Evolutionary conservation across 2,797 vertebrate genomes (phyloP), one percentile per base, ranked within the genome.

Genomic region (Xerus rutilus): DNA sequence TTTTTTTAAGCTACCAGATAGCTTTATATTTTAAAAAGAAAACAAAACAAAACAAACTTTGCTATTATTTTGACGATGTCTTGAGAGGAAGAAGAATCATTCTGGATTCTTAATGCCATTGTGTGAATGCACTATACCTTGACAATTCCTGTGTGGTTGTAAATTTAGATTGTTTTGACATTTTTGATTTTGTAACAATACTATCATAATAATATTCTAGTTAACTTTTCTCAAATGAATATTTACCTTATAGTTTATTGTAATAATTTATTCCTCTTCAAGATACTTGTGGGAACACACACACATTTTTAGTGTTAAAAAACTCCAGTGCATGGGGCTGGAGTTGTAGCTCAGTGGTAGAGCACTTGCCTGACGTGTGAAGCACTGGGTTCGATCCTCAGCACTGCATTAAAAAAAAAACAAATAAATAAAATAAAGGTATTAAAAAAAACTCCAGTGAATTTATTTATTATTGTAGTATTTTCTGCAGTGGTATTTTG

Each of bases 401-500:
- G 39, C 39, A 39, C 39, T 39, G 39, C 39, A 39, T 39, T 39
- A 39, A 39, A 39, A 39, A 39, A 39, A 39, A 39, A 39, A 2
- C 39, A 39, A 39, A 39, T 39, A 39, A 39, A 39, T 39, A 39
- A 39, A 39, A 39, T 39, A 39, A 39, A 39, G 39, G 39, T 39
- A 39, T 39, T 39, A 39, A 39, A 39, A 39, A 52, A 88, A 54
- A 52, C 17, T 30, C 9, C 28, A 77, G 5, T 28, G 0, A 54
- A 85, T 72, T 89, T 76, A 65, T 74, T 90, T 86, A 49, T 81
- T 81, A 93, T 77, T 79, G 4, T 64, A 86, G 35, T 14, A 47
- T 93, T 95, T 91, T 91, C 23, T 96, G 28, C 23, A 76, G 65
- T 78, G 74, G 57, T 94, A 67, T 93, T 77, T 94, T 82, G 86